phyloP scores from a whole-genome alignment of 64 coral and sea anemone species.

The Pachyseris speciosa region DNA sequence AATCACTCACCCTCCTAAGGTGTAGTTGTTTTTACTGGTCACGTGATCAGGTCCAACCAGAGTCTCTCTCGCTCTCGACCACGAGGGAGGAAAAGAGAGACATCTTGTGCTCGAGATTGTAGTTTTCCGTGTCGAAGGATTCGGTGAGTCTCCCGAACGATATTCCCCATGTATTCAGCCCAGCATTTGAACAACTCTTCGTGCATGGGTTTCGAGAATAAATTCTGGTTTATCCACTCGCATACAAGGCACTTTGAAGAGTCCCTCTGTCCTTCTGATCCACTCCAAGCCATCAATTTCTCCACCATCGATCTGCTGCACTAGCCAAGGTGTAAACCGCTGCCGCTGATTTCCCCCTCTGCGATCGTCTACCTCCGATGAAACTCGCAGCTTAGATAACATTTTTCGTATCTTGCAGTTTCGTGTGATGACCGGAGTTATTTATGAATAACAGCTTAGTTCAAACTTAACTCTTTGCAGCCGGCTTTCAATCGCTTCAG shows the following conservation, averaged over 20 bases:
- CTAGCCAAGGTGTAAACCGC: slow-evolving; percentile 80
- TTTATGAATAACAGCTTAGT: slow-evolving; percentile 7
- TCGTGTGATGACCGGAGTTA: slow-evolving; percentile 32
- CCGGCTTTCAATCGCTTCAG: slow-evolving; percentile 22
- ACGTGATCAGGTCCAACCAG: too few species aligned
- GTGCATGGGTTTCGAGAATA: slow-evolving; percentile 72
- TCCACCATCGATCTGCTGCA: slow-evolving; percentile 57
- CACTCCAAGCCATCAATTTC: slow-evolving; percentile 73
- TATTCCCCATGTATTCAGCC: slow-evolving; percentile 85
- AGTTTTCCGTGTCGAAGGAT: slow-evolving; percentile 88
- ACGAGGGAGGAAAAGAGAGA: too few species aligned
- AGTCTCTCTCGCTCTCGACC: too few species aligned
- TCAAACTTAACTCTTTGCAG: background rate
- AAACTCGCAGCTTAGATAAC: background rate
- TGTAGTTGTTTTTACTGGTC: too few species aligned
- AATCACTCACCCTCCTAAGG: too few species aligned
- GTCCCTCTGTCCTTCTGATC: slow-evolving; percentile 54
- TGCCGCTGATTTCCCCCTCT: slow-evolving; percentile 44
- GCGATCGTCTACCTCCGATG: background rate
- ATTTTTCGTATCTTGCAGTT: slow-evolving; percentile 39
- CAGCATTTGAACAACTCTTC: slow-evolving; percentile 79
- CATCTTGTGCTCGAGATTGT: too few species aligned
- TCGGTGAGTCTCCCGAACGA: slow-evolving; percentile 63
- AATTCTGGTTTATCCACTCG: slow-evolving; percentile 90
- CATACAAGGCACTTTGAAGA: slow-evolving; percentile 81